phyloP scores from a whole-genome alignment of 30 jellyfish, hydroid and myxozoan species.

The Aurelia sp. region DNA sequence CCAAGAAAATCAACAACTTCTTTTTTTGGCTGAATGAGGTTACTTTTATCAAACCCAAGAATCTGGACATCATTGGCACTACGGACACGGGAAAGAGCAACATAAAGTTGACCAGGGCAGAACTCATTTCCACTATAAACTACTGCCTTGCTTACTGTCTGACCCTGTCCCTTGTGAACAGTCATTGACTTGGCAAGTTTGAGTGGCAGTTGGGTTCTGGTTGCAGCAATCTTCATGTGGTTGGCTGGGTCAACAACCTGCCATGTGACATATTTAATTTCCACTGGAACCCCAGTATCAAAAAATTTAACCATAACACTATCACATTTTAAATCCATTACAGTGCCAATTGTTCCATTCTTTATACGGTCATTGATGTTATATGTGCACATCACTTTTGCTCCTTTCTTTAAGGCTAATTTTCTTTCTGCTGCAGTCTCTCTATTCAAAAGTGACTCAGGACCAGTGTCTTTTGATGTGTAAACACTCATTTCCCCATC shows the following conservation, averaged over 20 bases:
- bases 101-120: slow-evolving; percentile 7
- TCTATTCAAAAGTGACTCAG: too few relatives aligned
- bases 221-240: neutral
- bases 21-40: neutral
- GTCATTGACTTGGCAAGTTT: neutral
- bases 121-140: slow-evolving; percentile 3
- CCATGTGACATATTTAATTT: neutral
- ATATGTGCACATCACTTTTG: too few relatives aligned
- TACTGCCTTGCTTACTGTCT: neutral
- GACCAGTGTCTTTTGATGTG: too few relatives aligned
- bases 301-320: neutral
- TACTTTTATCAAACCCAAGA: neutral
- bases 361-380: neutral
- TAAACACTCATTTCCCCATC: too few relatives aligned
- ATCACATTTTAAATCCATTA: neutral
- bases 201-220: slow-evolving; percentile 5
- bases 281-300: neutral
- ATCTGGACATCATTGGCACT: neutral
- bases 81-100: neutral
- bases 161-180: slow-evolving; percentile 7
- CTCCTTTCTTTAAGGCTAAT: too few relatives aligned
- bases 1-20: too few relatives aligned
- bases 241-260: neutral
- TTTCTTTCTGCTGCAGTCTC: too few relatives aligned
- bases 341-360: neutral